These are phyloP conservation scores for Raphicerus campestris DNA, from an alignment of 2,113 vertebrate species.

Conservation along the genomic window DNA sequence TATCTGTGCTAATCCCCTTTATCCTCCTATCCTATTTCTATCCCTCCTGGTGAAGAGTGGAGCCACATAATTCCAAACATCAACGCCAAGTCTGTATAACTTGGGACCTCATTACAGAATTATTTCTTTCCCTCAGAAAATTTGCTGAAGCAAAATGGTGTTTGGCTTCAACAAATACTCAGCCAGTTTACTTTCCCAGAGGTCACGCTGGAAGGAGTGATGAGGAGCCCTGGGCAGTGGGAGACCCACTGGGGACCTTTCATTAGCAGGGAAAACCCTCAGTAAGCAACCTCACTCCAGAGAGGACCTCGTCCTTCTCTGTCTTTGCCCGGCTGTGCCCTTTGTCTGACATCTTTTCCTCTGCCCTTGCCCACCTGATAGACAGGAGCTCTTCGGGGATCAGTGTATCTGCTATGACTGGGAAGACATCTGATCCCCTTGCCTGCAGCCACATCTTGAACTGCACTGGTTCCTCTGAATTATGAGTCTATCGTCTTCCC, in stretches of 20 bases:
- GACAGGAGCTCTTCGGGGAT: neutral
- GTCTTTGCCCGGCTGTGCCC: neutral
- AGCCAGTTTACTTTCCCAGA: neutral
- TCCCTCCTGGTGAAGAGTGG: neutral
- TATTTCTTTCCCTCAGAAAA: constrained; percentile 46
- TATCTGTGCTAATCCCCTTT: neutral
- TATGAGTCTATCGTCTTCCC: neutral
- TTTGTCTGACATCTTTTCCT: neutral
- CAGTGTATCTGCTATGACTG: neutral
- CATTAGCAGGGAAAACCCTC: neutral
- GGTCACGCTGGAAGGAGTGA: neutral
- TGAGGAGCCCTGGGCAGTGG: neutral
- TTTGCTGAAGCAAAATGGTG: constrained; percentile 52
- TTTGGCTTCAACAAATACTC: constrained; percentile 49
- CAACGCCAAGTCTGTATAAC: neutral
- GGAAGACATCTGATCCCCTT: neutral
- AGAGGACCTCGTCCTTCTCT: neutral
- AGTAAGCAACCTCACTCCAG: neutral
- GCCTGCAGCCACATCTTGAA: neutral
- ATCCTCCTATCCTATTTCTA: neutral
- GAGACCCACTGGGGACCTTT: neutral
- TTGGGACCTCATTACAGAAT: constrained; percentile 45
- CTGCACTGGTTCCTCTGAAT: neutral
- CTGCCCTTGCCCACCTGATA: neutral
- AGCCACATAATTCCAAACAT: neutral